phyloP scores from a whole-genome alignment of 2,888 invertebrate genomes.

The Epistrophella euchroma region DNA sequence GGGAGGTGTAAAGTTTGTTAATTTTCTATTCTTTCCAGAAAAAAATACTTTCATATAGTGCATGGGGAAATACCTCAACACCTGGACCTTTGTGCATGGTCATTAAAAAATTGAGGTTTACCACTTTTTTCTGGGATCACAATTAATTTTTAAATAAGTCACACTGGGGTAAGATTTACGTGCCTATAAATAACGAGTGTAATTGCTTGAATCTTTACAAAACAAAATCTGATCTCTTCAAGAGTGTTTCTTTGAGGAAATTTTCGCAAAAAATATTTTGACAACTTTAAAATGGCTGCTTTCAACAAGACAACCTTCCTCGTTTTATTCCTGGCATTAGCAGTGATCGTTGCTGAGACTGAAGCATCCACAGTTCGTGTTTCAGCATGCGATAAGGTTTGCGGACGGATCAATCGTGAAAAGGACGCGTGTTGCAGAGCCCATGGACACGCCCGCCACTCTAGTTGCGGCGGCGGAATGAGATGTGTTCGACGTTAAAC shows the following conservation, averaged over 20 bases:
- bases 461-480: not conserved
- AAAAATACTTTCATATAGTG: no score
- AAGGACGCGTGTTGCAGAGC: constrained; percentile 16
- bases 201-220: not conserved
- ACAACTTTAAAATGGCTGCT: not conserved
- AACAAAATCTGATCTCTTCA: not conserved
- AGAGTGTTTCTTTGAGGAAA: not conserved
- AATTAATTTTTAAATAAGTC: not conserved
- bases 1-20: no score
- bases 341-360: not conserved
- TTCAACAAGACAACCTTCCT: not conserved
- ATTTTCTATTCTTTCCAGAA: no score
- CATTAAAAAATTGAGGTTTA: no score
- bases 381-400: not conserved
- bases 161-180: not conserved
- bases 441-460: not conserved
- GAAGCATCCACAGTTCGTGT: not conserved
- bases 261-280: not conserved
- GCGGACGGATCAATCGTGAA: not conserved
- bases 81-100: no score
- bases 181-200: not conserved
- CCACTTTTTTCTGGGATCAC: no score
- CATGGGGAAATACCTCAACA: no score
- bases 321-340: not conserved
- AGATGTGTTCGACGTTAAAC: not conserved